Base-by-base conservation (phyloP, 2,113 vertebrate species). In the Chaetodon trifascialis region DNA sequence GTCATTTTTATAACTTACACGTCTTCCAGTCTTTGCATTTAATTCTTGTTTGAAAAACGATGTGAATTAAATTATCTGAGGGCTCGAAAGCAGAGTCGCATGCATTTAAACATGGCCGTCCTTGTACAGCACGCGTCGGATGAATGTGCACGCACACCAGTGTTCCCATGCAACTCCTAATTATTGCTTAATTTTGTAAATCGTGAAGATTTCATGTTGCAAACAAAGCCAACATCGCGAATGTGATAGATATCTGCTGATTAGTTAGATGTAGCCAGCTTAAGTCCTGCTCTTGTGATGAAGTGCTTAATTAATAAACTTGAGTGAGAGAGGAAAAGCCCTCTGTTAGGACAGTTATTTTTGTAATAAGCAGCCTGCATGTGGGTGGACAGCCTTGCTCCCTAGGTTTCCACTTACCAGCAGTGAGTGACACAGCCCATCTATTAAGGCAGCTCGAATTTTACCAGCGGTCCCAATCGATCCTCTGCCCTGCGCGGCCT, bases 351-450 rank as follows among this genome's bases (percentile, higher is more conserved):
- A 85, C 69, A 84, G 88, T 89, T 88, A 88, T 89, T 89, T 88
- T 90, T 66, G 62, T 80, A 83, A 51, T 84, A 80, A 86, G 75
- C 85, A 76, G 79, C 77, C 68, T 79, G 73, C 40, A 59, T 84
- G 74, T 78, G 83, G 86, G 87, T 88, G 87, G 84, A 89, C 77
- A 84, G 80, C 76, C 59, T 62, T 59, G 30, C 65, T 81, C 52
- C 65, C 66, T 30, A 62, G 42, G 83, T 83, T 75, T 80, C 80
- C 69, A 81, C 72, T 81, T 36, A 76, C 80, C 82, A 56, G 56
- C 58, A 86, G 72, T 83, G 86, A 90, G 70, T 89, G 87, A 90
- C 92, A 91, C 87, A 79, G 77, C 73, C 80, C 81, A 80, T 92
- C 85, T 91, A 83, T 91, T 91, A 86, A 83, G 71, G 85, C 82